Evolutionary conservation across 2,888 invertebrate genomes (phyloP), one percentile per base, ranked within the genome.

Genomic region (Ellobium chinense): DNA sequence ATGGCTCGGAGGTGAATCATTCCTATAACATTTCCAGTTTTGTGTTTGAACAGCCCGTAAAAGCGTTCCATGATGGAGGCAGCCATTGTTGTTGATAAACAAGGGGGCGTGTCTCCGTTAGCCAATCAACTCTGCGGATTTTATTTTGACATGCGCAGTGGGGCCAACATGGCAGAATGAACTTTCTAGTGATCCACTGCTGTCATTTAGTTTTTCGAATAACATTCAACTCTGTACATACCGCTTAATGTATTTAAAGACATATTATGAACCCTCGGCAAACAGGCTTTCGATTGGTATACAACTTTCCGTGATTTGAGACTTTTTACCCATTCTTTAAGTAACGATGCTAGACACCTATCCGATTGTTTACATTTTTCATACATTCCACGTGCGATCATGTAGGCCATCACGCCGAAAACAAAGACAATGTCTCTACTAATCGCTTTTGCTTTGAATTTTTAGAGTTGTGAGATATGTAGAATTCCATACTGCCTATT

Each of bases 1-100:
- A 96, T 92, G 65, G 95, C 95, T 86, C 93, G 94, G 1, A 95
- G 94, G 90, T 96, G 96, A 77, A 96, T 94, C 96, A 96, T 96
- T 76, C 95, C 96, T 87, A 96, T 95, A 54, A 96, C 84, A 83
- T 87, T 87, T 56, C 84, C 81, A 31, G 69, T 83, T 39, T 82
- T 81, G 56, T 82, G 85, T 36, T 81, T 81, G 74, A 89, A 90
- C 4, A 87, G 60, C 34, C 75, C 81, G n/a, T 80, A 73, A 76
- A 87, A 88, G 12, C 82, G 63, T 56, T 85, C 84, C 82, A 87
- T 80, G 7, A 63, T 56, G 31, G 77, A 68, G 36, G 83, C 76
- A 54, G 83, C 81, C 83, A 83, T 83, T 72, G 34, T 79, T 72
- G 77, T 62, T 60, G 58, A 46, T 66, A 34, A 18, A 68, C 60